Evolutionary conservation across 2,113 vertebrate genomes (phyloP).

Genomic region (Procavia capensis): DNA sequence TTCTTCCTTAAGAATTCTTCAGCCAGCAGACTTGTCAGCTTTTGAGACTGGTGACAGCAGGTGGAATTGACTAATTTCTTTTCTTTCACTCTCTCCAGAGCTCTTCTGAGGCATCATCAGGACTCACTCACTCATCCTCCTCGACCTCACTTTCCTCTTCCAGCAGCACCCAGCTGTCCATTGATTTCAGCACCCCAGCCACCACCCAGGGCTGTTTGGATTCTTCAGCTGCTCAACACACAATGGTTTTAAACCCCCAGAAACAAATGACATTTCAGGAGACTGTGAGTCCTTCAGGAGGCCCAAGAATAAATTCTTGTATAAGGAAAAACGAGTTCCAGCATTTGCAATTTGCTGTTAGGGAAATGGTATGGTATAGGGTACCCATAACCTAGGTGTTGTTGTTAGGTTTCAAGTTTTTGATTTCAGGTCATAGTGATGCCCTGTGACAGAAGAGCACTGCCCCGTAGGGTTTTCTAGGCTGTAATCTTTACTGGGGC

Average conservation of each 20-base stretch:
- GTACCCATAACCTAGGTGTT: neutral
- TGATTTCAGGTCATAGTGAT: too few species aligned
- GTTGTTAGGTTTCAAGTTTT: too few species aligned
- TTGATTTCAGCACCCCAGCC: slow-evolving; percentile 89
- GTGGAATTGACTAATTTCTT: neutral
- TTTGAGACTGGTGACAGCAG: neutral
- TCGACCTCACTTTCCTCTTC: neutral
- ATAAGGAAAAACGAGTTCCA: neutral
- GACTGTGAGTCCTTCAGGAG: slow-evolving; percentile 83
- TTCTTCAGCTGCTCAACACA: slow-evolving; percentile 92
- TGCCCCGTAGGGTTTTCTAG: too few species aligned
- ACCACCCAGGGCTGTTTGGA: slow-evolving; percentile 89
- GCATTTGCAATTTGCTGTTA: slow-evolving; percentile 5
- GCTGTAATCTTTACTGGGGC: too few species aligned
- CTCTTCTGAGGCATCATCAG: slow-evolving; percentile 85
- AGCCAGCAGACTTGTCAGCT: neutral
- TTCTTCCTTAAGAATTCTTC: slow-evolving; percentile 34
- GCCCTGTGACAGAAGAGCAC: too few species aligned
- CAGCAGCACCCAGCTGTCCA: slow-evolving; percentile 67
- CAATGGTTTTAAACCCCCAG: slow-evolving; percentile 88
- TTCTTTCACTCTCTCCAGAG: slow-evolving; percentile 82
- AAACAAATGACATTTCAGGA: slow-evolving; percentile 85
- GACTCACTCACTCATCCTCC: slow-evolving; percentile 84
- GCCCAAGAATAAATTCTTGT: neutral
- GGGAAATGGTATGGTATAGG: slow-evolving; percentile 20